These are phyloP conservation scores for Gopherus flavomarginatus DNA, from an alignment of 2,113 vertebrate species.

Conservation along the genomic window DNA sequence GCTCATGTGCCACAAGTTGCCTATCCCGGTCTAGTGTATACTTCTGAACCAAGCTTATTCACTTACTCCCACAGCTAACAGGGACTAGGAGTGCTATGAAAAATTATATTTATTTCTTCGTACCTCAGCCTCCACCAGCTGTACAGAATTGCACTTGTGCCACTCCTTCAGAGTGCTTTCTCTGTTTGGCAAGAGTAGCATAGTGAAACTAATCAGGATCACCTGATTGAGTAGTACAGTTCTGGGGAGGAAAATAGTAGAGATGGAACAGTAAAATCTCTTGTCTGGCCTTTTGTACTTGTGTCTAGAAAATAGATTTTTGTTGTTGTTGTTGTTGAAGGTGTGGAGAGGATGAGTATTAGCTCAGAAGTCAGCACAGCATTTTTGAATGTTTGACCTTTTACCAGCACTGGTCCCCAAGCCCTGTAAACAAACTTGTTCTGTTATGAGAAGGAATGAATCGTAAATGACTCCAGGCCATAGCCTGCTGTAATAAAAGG, in stretches of 20 bases:
- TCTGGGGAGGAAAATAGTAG: not conserved
- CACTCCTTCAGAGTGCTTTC: not conserved
- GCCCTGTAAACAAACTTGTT: not conserved
- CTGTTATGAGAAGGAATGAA: not conserved
- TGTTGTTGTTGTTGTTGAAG: not conserved
- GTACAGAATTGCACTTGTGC: not conserved
- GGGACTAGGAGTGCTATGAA: not conserved
- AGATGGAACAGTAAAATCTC: not conserved
- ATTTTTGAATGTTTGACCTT: not conserved
- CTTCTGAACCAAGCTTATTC: not conserved
- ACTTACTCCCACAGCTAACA: fast-evolving
- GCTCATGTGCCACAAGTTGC: too few species aligned
- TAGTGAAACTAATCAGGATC: not conserved
- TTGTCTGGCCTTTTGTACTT: not conserved
- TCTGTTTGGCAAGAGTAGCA: not conserved
- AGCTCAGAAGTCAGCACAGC: not conserved
- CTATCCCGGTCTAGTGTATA: not conserved
- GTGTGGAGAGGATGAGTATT: not conserved
- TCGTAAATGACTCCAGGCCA: not conserved
- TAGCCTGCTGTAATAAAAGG: not conserved
- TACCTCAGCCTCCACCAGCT: fast-evolving
- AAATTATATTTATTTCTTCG: not conserved
- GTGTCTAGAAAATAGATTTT: not conserved
- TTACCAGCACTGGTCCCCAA: not conserved
- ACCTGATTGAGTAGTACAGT: not conserved